Evolutionary conservation across 2,888 invertebrate species (phyloP).

Genomic region (Drosophila histrio): DNA sequence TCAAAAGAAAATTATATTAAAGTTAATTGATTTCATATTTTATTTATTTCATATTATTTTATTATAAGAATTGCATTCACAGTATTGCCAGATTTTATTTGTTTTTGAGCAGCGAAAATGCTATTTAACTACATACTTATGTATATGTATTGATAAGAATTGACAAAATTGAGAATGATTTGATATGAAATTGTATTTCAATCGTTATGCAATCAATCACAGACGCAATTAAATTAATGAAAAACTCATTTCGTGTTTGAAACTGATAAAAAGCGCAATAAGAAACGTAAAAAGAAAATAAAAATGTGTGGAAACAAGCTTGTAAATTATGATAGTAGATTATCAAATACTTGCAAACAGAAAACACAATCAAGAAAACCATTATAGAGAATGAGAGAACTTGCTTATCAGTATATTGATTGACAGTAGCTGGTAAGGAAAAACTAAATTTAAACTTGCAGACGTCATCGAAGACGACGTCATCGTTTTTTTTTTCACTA

Average conservation of each 20-base stretch:
- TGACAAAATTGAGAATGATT: neutral
- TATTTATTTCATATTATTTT: too few relatives aligned
- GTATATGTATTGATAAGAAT: too few relatives aligned
- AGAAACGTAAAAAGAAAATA: neutral
- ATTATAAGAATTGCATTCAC: neutral
- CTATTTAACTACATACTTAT: too few relatives aligned
- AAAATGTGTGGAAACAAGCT: slow-evolving; percentile 22
- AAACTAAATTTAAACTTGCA: neutral
- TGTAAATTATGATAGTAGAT: slow-evolving; percentile 45
- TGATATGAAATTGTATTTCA: slow-evolving; percentile 27
- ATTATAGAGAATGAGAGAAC: neutral
- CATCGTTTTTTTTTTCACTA: slow-evolving; percentile 1
- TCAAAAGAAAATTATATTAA: too few relatives aligned
- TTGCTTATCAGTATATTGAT: slow-evolving; percentile 22
- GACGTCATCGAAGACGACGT: slow-evolving; percentile 31
- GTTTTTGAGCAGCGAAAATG: neutral
- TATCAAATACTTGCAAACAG: slow-evolving; percentile 17
- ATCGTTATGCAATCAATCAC: slow-evolving; percentile 48
- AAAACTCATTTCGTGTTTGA: slow-evolving; percentile 37
- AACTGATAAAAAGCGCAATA: slow-evolving; percentile 12
- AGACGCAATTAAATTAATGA: slow-evolving; percentile 47
- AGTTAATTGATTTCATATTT: too few relatives aligned
- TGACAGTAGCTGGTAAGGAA: slow-evolving; percentile 5
- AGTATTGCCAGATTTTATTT: neutral
- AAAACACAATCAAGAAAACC: too few relatives aligned